phyloP scores from a whole-genome alignment of 2,113 vertebrate genomes.

The Mugil cephalus region DNA sequence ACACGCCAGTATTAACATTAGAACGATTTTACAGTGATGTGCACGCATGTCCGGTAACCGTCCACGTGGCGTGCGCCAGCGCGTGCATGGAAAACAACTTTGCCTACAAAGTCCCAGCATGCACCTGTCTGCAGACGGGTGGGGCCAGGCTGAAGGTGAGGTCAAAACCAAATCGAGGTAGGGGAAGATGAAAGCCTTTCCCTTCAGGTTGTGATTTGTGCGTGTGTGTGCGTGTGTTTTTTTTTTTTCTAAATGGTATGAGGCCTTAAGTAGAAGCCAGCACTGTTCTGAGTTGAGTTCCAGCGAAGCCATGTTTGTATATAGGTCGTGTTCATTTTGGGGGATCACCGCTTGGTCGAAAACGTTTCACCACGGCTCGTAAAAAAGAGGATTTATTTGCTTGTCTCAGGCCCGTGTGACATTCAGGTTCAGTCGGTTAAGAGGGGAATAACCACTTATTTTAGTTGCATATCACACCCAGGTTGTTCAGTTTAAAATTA shows the following conservation, averaged over 20 bases:
- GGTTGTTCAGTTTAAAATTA: conserved; percentile 23
- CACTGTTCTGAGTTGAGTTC: conserved; percentile 41
- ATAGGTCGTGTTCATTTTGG: conserved; percentile 23
- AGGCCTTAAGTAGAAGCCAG: conserved; percentile 68
- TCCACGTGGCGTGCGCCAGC: conserved; percentile 28
- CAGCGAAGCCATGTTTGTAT: conserved; percentile 41
- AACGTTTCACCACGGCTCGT: background rate
- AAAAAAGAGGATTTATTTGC: background rate
- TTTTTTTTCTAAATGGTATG: conserved; percentile 29
- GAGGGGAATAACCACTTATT: conserved; percentile 23
- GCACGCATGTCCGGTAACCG: conserved; percentile 42
- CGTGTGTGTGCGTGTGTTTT: background rate
- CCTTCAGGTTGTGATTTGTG: conserved; percentile 34
- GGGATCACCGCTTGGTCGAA: conserved; percentile 12
- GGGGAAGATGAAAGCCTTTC: conserved; percentile 2
- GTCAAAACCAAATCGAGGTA: conserved; percentile 30
- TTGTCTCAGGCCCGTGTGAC: conserved; percentile 26
- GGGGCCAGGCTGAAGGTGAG: conserved; percentile 13
- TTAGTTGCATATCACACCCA: conserved; percentile 3
- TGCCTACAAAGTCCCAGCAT: conserved; percentile 70
- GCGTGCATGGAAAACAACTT: conserved; percentile 44
- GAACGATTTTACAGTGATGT: conserved; percentile 31
- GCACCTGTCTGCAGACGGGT: conserved; percentile 52
- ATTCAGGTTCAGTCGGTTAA: conserved; percentile 29
- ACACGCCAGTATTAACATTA: conserved; percentile 44